Evolutionary conservation across 2,888 invertebrate species (phyloP).

Genomic region (Tuberolachnus salignus): DNA sequence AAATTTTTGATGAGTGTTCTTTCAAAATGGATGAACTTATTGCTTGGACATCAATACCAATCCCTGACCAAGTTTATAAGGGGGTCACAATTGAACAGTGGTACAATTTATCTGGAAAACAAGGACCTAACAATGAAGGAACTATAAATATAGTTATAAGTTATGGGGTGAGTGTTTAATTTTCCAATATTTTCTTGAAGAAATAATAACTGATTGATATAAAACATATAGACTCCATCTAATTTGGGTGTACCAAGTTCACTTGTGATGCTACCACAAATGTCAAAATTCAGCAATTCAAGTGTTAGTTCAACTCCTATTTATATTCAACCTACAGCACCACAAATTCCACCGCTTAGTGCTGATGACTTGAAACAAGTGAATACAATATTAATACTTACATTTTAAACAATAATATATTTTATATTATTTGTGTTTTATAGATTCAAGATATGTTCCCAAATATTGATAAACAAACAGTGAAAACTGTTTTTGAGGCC

Average conservation of each 20-base stretch:
- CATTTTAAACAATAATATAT: background rate
- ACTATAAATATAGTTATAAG: conserved; percentile 89
- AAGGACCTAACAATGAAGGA: conserved; percentile 93
- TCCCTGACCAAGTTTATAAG: conserved; percentile 81
- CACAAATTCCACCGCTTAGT: conserved; percentile 62
- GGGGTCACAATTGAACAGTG: conserved; percentile 95
- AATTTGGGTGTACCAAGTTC: conserved; percentile 65
- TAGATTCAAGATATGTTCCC: conserved; percentile 97
- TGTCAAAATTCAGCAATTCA: conserved; percentile 57
- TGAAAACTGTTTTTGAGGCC: conserved; percentile 87
- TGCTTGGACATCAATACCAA: conserved; percentile 89
- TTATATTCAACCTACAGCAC: conserved; percentile 64
- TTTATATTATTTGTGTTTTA: conserved; percentile 59
- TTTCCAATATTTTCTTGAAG: background rate
- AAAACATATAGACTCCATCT: conserved; percentile 62
- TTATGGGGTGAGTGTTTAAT: conserved; percentile 68
- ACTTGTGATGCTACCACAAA: conserved; percentile 74
- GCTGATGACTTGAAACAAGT: conserved; percentile 60
- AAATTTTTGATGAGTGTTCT: conserved; percentile 96
- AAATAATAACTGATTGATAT: background rate
- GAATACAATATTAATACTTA: background rate
- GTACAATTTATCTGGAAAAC: conserved; percentile 91
- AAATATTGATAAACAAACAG: conserved; percentile 88
- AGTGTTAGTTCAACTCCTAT: conserved; percentile 63
- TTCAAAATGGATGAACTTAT: conserved; percentile 95